Conservation (phyloP, 1,140 invertebrate species). For the Acarapis woodi region DNA sequence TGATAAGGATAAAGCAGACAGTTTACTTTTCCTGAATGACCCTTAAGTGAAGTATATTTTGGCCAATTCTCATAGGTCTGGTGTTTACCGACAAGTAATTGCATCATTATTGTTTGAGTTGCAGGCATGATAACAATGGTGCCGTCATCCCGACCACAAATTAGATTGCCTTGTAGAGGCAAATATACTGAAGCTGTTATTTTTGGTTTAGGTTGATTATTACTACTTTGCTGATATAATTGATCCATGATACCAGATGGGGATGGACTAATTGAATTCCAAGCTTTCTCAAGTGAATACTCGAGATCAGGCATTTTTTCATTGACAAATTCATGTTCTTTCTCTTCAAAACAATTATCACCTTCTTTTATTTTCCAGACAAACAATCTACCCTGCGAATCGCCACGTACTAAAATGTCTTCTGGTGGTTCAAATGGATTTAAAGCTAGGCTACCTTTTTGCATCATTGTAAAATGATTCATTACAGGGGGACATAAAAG, state of each 20-base stretch:
- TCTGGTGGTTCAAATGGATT: constrained; percentile 27
- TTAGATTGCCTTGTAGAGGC: constrained; percentile 61
- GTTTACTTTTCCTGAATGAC: constrained; percentile 76
- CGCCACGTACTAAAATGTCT: constrained; percentile 49
- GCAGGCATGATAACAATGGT: constrained; percentile 88
- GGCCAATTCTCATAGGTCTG: constrained; percentile 68
- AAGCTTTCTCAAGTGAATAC: constrained; percentile 33
- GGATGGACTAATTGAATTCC: constrained; percentile 51
- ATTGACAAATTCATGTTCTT: constrained; percentile 16
- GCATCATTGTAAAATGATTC: constrained; percentile 18
- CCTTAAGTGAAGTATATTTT: constrained; percentile 52
- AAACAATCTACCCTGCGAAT: constrained; percentile 56
- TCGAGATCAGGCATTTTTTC: constrained; percentile 17
- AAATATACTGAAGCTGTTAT: constrained; percentile 74
- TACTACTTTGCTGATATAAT: constrained; percentile 18
- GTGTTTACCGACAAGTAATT: constrained; percentile 62
- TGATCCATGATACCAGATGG: constrained; percentile 72
- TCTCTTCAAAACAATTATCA: constrained; percentile 29
- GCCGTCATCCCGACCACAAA: constrained; percentile 80
- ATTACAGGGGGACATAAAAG: constrained; percentile 71
- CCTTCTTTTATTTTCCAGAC: constrained; percentile 47
- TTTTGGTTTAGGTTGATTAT: constrained; percentile 18
- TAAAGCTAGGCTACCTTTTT: constrained; percentile 19
- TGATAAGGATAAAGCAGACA: constrained; percentile 82
- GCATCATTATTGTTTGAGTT: constrained; percentile 74